These are phyloP conservation scores for Microplitis mediator DNA, from an alignment of 1,140 invertebrate species.

Conservation along the genomic window DNA sequence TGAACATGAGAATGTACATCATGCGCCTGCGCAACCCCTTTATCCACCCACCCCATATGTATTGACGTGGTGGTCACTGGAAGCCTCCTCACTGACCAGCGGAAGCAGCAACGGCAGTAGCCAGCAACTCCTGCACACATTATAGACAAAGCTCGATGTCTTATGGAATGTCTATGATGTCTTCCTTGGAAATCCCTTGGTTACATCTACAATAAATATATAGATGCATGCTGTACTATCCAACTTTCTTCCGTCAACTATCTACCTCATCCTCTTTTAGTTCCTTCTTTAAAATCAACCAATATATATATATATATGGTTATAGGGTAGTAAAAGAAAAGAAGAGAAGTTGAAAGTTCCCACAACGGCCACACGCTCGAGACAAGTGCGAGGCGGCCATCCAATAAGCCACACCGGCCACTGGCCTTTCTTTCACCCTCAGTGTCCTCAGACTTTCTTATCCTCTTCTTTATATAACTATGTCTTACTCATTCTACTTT, in stretches of 20 bases:
- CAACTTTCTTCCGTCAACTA: too few relatives aligned
- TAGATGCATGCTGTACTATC: too few relatives aligned
- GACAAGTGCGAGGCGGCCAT: constrained; percentile 55
- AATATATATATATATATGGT: background rate
- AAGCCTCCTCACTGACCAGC: constrained; percentile 50
- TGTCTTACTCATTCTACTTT: background rate
- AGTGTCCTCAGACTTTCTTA: constrained; percentile 14
- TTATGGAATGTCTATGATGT: constrained; percentile 59
- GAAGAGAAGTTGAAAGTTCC: constrained; percentile 2
- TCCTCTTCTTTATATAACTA: constrained; percentile 20
- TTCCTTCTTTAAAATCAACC: background rate
- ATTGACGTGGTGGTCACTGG: constrained; percentile 59
- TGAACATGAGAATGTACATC: constrained; percentile 42
- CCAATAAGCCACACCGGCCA: constrained; percentile 57
- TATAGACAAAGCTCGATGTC: constrained; percentile 48
- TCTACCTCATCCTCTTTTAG: background rate
- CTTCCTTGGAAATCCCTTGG: constrained; percentile 38
- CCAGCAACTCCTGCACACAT: background rate
- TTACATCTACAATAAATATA: background rate
- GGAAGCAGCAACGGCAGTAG: constrained; percentile 25
- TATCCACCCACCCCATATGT: constrained; percentile 45
- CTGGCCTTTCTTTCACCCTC: constrained; percentile 36
- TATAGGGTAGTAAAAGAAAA: background rate
- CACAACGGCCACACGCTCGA: constrained; percentile 44
- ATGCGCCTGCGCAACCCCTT: constrained; percentile 56